Percentiles rank a stretch among this genome's conserved stretches.
Conservation (phyloP, 2,888 invertebrate genomes). For the Heliconius sara region DNA sequence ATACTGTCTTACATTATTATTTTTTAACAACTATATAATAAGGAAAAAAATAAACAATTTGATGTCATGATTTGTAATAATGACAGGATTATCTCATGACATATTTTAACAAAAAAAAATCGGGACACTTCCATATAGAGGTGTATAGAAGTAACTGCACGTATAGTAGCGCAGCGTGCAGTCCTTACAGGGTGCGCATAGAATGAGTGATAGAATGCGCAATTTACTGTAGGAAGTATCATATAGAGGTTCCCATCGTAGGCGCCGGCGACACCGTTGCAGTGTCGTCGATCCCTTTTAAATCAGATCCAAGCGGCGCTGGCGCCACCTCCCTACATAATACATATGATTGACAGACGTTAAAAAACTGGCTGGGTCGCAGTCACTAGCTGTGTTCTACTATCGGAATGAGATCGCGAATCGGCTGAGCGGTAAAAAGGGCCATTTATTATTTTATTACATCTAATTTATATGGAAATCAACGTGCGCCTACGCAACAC, state of each 20-base stretch:
- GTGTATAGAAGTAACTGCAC: background rate
- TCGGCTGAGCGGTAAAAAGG: slow-evolving; percentile 19
- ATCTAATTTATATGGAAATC: slow-evolving; percentile 25
- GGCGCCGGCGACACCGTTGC: slow-evolving; percentile 17
- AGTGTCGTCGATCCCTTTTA: slow-evolving; percentile 26
- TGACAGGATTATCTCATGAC: slow-evolving; percentile 17
- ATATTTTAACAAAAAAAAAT: background rate
- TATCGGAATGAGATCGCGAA: slow-evolving; percentile 37
- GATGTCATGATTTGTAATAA: background rate
- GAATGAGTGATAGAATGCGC: slow-evolving; percentile 33
- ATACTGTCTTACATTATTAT: background rate
- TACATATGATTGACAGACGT: slow-evolving; percentile 58
- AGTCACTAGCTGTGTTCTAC: slow-evolving; percentile 30
- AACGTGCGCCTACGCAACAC: slow-evolving; percentile 11
- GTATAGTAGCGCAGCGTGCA: background rate
- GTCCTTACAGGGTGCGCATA: slow-evolving; percentile 22
- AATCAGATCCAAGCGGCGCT: slow-evolving; percentile 16
- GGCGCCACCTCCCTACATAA: slow-evolving; percentile 44
- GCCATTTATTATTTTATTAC: slow-evolving; percentile 38
- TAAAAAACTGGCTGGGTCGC: slow-evolving; percentile 54
- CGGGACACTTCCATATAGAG: slow-evolving; percentile 7
- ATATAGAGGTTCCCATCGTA: slow-evolving; percentile 35
- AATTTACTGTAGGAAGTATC: slow-evolving; percentile 27
- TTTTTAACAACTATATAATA: background rate
- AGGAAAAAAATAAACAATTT: background rate